These are phyloP conservation scores for Theretra japonica DNA, from an alignment of 2,888 invertebrate species.

Conservation along the genomic window DNA sequence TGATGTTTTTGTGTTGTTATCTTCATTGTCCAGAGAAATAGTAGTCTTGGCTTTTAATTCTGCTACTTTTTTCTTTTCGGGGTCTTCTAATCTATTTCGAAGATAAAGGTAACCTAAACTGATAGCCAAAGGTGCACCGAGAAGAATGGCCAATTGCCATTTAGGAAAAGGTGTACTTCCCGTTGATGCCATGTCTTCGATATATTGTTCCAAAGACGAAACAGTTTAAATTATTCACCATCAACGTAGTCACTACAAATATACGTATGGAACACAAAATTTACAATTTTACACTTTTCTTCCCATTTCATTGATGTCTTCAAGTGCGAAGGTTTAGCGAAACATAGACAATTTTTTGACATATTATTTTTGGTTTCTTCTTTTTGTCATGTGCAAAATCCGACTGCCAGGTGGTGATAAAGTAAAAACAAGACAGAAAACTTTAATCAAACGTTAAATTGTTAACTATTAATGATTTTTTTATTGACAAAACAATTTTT, in stretches of 20 bases:
- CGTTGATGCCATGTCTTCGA: conserved; percentile 74
- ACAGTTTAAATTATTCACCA: conserved; percentile 67
- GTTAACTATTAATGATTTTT: too few species aligned
- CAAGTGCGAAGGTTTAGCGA: conserved; percentile 34
- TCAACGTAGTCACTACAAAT: conserved; percentile 58
- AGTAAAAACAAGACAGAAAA: conserved; percentile 13
- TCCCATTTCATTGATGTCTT: conserved; percentile 63
- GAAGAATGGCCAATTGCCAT: conserved; percentile 94
- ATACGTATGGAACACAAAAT: conserved; percentile 57
- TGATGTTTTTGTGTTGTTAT: conserved; percentile 69
- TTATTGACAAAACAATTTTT: too few species aligned
- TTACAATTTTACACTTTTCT: conserved; percentile 60
- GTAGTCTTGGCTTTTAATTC: conserved; percentile 83
- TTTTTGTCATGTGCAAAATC: conserved; percentile 9
- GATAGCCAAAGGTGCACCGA: conserved; percentile 93
- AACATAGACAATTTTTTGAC: conserved; percentile 59
- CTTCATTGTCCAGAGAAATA: conserved; percentile 86
- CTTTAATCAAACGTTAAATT: conserved; percentile 12
- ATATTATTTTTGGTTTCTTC: conserved; percentile 43
- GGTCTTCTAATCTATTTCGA: conserved; percentile 83
- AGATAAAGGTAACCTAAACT: conserved; percentile 93
- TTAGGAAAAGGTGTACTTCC: conserved; percentile 88
- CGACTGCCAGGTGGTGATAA: background rate
- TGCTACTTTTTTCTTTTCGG: conserved; percentile 82
- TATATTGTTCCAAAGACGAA: conserved; percentile 51